Base-by-base conservation (phyloP, 2,888 invertebrate species). In the Malthinus flaveolus region DNA sequence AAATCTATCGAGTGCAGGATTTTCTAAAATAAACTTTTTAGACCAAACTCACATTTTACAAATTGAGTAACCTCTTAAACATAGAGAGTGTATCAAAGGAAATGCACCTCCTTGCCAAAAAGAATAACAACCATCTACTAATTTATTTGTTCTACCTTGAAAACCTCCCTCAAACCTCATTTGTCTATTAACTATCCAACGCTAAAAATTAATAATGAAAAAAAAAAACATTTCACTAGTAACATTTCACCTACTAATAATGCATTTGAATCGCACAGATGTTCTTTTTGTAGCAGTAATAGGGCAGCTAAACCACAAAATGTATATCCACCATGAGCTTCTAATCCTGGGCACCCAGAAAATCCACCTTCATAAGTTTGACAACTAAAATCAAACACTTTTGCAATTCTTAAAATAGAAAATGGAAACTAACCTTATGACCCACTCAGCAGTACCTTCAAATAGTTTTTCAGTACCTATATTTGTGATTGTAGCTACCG, bases 311-410 rank as follows among this genome's bases (percentile, higher is more conserved):
- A 84, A 0, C 94, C 98, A 83, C 99, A 99, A 79, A 95, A 99
- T 1, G 97, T 90, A 79, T 99, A 99, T n/a, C 99, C 99, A 1
- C 99, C 99, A 81, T 99, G 99, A 5, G 99, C 98, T 79, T 99
- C 99, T 85, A 95, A 87, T 7, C 93, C 95, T 1, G 95, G 95
- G 66, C 85, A 89, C 0, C 97, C 97, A 35, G 91, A 92, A 82
- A 99, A 99, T 0, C 99, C 99, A 39, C 99, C 99, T 80, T 99
- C 99, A 81, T 97, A 99, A 0, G 97, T 96, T 79, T 99, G 98
- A 81, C 98, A 98, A 66, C 91, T 87, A 67, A 49, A 73, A 69
- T n/a, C 42, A 11, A 53, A 13, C 3, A 33, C 34, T 13, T 23
- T 34, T 3, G 15, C 13, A 33, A 23, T 5, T 3, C 23, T 23